A percentile compares a stretch with the other conserved stretches of the same genome.
These are phyloP conservation scores for Adineta ricciae DNA, from an alignment of 2,888 invertebrate species.

Conservation along the genomic window DNA sequence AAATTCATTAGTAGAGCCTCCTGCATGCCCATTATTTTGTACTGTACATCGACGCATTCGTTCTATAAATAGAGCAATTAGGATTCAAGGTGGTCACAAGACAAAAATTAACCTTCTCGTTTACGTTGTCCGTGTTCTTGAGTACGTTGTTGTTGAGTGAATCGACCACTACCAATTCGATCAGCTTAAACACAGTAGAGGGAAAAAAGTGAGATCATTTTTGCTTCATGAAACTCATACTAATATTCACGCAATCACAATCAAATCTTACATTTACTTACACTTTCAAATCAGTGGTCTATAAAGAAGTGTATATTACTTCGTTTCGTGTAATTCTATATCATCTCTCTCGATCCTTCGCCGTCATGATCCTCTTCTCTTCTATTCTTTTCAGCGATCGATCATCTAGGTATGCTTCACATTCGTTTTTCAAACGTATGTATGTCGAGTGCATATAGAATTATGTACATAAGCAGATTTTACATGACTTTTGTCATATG, in stretches of 20 bases:
- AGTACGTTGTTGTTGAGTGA: background rate
- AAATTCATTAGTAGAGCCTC: background rate
- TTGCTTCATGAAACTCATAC: background rate
- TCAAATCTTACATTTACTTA: background rate
- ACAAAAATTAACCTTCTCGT: background rate
- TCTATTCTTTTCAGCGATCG: background rate
- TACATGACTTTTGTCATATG: background rate
- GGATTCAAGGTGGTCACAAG: background rate
- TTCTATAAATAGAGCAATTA: background rate
- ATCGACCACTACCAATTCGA: background rate
- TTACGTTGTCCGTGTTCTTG: background rate
- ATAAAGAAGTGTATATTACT: background rate
- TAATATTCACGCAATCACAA: too few species aligned
- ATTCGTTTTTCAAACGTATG: background rate
- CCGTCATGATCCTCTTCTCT: background rate
- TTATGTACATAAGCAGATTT: background rate
- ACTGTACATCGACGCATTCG: background rate
- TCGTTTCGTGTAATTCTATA: background rate
- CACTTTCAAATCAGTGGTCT: background rate
- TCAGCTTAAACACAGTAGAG: background rate
- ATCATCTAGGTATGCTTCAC: background rate
- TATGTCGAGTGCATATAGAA: background rate
- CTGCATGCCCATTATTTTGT: background rate
- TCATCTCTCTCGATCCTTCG: background rate
- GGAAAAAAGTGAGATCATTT: too few species aligned